Conservation (phyloP, 2,797 vertebrate species). For the Calcarius lapponicus region DNA sequence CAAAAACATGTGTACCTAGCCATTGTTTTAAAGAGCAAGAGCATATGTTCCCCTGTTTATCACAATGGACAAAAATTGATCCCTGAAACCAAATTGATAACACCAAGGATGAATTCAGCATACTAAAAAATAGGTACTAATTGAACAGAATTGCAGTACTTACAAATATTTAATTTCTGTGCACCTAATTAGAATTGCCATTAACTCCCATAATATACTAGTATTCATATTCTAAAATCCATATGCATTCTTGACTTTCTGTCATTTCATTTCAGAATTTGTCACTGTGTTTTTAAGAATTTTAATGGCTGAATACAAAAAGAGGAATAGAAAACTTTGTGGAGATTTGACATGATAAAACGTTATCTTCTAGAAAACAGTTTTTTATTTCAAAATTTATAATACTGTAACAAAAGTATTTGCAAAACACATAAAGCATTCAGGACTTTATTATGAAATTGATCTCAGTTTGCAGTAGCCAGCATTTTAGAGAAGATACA, state of each 20-base stretch:
- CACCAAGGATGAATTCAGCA: neutral
- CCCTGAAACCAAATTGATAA: neutral
- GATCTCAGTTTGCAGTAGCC: neutral
- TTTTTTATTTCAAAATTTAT: neutral
- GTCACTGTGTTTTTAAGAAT: neutral
- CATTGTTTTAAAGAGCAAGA: neutral
- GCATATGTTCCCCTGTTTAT: neutral
- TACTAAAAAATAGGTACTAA: neutral
- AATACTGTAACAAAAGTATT: neutral
- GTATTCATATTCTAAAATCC: neutral
- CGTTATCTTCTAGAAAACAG: neutral
- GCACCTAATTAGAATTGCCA: neutral
- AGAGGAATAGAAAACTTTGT: neutral
- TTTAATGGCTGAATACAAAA: neutral
- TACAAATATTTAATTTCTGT: neutral
- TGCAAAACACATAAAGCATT: neutral
- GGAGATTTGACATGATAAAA: neutral
- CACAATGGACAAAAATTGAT: neutral
- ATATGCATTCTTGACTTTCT: neutral
- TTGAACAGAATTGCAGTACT: neutral
- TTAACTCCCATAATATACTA: neutral
- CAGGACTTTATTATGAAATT: neutral
- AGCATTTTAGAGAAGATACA: neutral
- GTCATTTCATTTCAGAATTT: neutral
- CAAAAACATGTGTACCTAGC: fast-evolving